These are phyloP conservation scores for Atherix ibis DNA, from an alignment of 2,888 invertebrate genomes.

Conservation along the genomic window DNA sequence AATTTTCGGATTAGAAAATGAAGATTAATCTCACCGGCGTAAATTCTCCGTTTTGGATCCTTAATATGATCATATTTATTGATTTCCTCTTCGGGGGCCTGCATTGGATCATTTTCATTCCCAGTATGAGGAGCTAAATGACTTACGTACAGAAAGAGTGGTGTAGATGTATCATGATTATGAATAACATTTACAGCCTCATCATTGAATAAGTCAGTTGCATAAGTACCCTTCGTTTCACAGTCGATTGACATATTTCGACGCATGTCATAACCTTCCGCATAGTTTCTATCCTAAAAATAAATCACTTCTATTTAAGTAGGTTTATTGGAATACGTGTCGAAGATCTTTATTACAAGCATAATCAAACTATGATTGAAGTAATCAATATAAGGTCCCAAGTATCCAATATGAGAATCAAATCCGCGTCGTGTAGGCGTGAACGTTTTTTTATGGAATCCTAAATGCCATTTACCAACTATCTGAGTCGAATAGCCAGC, in stretches of 20 bases:
- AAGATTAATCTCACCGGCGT: constrained; percentile 41
- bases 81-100: constrained; percentile 56
- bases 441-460: constrained; percentile 44
- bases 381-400: constrained; percentile 69
- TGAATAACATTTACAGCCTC: constrained; percentile 47
- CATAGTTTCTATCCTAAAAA: constrained; percentile 18
- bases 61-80: constrained; percentile 49
- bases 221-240: constrained; percentile 39
- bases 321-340: constrained; percentile 4
- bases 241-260: constrained; percentile 38
- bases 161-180: constrained; percentile 39
- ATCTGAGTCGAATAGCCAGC: constrained; percentile 68
- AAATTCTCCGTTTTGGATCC: constrained; percentile 46
- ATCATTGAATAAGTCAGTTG: constrained; percentile 52
- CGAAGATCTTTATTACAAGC: constrained; percentile 25
- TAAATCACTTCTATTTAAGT: neutral
- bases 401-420: constrained; percentile 69
- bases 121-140: constrained; percentile 69
- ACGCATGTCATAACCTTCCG: constrained; percentile 36
- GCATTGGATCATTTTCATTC: constrained; percentile 48
- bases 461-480: constrained; percentile 86
- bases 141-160: constrained; percentile 63
- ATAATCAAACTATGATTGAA: constrained; percentile 44
- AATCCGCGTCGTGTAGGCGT: constrained; percentile 63
- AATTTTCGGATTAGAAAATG: neutral